phyloP scores from a whole-genome alignment of 37 sponge, comb jelly and placozoan species.

The Dysidea cf. avara region DNA sequence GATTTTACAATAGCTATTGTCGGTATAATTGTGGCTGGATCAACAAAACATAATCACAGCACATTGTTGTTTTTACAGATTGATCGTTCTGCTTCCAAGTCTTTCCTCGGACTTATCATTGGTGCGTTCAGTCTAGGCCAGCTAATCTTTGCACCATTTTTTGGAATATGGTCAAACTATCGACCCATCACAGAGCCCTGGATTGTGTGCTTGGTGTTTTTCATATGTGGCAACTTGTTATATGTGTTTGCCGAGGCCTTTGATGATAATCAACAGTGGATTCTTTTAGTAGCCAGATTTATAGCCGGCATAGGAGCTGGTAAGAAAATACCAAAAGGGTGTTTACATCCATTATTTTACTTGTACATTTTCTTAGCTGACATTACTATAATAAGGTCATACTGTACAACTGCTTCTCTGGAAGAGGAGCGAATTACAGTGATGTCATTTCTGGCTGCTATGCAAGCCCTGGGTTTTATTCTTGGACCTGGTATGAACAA shows the following conservation, averaged over 20 bases:
- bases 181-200: conserved; percentile 68
- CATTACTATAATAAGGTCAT: conserved; percentile 70
- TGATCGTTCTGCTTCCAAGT: conserved; percentile 29
- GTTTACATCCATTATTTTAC: neutral
- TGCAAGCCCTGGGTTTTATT: conserved; percentile 82
- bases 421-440: conserved; percentile 75
- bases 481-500: conserved; percentile 75
- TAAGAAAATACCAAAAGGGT: neutral
- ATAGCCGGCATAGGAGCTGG: conserved; percentile 75
- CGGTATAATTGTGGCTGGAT: too few relatives aligned
- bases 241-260: conserved; percentile 74
- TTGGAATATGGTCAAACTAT: conserved; percentile 84
- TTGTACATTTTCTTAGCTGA: conserved; percentile 43
- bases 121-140: conserved; percentile 84
- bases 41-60: too few relatives aligned
- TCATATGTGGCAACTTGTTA: conserved; percentile 51
- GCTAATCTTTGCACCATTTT: conserved; percentile 73
- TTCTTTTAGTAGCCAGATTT: conserved; percentile 43
- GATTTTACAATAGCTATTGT: too few relatives aligned
- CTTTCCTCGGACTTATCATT: conserved; percentile 75
- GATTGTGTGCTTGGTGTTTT: conserved; percentile 44
- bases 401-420: conserved; percentile 77
- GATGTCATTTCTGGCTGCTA: conserved; percentile 66
- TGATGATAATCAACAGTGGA: neutral
- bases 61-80: too few relatives aligned